Base-by-base conservation (phyloP, 2,113 vertebrate species). In the Capra hircus region DNA sequence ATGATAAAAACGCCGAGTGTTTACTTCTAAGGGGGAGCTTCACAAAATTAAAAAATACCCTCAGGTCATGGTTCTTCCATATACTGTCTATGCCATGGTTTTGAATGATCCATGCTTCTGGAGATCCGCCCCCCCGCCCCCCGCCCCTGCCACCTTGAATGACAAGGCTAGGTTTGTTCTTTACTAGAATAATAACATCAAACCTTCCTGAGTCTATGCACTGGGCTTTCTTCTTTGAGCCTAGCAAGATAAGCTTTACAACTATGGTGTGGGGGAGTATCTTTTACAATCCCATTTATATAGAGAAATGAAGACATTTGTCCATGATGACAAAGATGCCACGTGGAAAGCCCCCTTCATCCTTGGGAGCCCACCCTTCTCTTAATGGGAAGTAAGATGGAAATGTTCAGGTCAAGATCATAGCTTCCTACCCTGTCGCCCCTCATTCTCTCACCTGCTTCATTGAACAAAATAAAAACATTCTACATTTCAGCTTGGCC, bases 61-160 rank as follows among this genome's bases (percentile, higher is more conserved):
- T 40, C 6, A 8, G 2, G 40, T 89, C 83, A 23, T 71, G 7
- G 4, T 57, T 86, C 28, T 43, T 48, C 19, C 28, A 14, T 88
- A 40, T 71, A 30, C 45, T 80, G 43, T 60, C 13, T 40, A 2
- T 28, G 36, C 36, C 9, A 0, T 84, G n/a, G 19, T 28, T 81
- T 13, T 50, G 12, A 62, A 33, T 74, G 45, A 45, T 43, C 12
- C 11, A 3, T 9, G 1, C 43, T 36, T 48, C 59, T 53, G 43
- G 19, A 83, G 19, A n/a, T n/a, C n/a, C n/a, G n/a, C n/a, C n/a
- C 11, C 1, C 9, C 33, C 28, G 6, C 6, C 13, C 14, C 43
- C 11, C 21, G 0, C 53, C 1, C 15, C 45, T 16, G 0, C 15
- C 17, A 30, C 2, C 6, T 7, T 40, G 53, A 88, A 11, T 21